phyloP scores from a whole-genome alignment of 2,113 vertebrate species.

The Campylomormyrus numenius region DNA sequence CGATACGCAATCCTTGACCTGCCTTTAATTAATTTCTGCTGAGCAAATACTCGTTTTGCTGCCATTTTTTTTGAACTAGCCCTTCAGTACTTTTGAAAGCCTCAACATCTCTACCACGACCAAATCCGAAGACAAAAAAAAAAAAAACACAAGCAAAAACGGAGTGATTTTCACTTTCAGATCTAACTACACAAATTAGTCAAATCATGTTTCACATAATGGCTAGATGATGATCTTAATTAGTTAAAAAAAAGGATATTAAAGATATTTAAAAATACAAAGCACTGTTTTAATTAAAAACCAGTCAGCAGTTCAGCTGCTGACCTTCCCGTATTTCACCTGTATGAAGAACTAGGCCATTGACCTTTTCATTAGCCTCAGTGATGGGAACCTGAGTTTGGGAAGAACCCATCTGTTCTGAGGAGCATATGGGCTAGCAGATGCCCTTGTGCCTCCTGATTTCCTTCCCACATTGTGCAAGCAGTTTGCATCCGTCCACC shows the following conservation, averaged over 20 bases:
- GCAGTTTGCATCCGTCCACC: background rate
- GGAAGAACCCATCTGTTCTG: constrained; percentile 10
- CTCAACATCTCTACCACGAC: background rate
- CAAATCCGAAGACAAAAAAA: background rate
- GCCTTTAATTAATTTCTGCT: background rate
- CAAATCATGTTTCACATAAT: background rate
- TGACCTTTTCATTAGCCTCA: constrained; percentile 7
- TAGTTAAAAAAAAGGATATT: background rate
- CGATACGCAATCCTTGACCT: background rate
- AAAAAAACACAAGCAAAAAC: background rate
- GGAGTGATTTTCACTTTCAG: background rate
- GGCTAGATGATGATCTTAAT: background rate
- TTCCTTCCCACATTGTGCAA: constrained; percentile 1
- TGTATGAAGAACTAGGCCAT: background rate
- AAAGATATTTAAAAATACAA: background rate
- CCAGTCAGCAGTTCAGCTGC: background rate
- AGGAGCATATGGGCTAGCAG: constrained; percentile 20
- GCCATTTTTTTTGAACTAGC: background rate
- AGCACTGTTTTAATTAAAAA: background rate
- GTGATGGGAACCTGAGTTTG: constrained; percentile 3
- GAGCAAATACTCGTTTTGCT: background rate
- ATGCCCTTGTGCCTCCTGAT: background rate
- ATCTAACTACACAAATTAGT: background rate
- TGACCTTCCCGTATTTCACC: background rate
- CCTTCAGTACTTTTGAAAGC: background rate